phyloP scores from a whole-genome alignment of 2,797 vertebrate species.

The Sebastes wilsoni region DNA sequence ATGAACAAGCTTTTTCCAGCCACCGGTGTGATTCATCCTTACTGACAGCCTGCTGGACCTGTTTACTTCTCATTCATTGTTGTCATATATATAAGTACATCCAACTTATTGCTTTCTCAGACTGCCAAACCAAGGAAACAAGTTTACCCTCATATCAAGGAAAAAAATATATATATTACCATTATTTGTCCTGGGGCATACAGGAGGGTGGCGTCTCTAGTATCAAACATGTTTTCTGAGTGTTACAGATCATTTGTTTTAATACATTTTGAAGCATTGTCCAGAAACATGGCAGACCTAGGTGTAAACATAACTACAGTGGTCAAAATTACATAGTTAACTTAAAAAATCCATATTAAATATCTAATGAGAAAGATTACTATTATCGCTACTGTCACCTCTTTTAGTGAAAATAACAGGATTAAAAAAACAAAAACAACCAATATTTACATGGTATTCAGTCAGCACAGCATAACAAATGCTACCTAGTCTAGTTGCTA shows the following conservation, averaged over 20 bases:
- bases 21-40: too few species aligned
- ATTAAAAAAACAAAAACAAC: not conserved
- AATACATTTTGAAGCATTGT: not conserved
- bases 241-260: not conserved
- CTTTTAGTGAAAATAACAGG: conserved; percentile 39
- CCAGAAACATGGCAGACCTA: conserved; percentile 30
- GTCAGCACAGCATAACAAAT: conserved; percentile 55
- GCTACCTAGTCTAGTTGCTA: conserved; percentile 52
- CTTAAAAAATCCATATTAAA: conserved; percentile 60
- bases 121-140: too few species aligned
- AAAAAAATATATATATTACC: not conserved
- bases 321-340: conserved; percentile 44
- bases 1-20: too few species aligned
- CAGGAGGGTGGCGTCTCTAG: not conserved
- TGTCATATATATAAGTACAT: too few species aligned
- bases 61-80: too few species aligned
- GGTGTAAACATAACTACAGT: conserved; percentile 60
- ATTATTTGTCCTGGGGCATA: too few species aligned
- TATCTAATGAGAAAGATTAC: conserved; percentile 51
- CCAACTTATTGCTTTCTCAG: too few species aligned
- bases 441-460: conserved; percentile 73
- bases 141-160: too few species aligned
- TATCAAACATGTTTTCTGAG: not conserved
- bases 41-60: too few species aligned
- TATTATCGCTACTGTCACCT: conserved; percentile 34